phyloP scores from a whole-genome alignment of 2,797 vertebrate genomes.

The Chrosomus eos region DNA sequence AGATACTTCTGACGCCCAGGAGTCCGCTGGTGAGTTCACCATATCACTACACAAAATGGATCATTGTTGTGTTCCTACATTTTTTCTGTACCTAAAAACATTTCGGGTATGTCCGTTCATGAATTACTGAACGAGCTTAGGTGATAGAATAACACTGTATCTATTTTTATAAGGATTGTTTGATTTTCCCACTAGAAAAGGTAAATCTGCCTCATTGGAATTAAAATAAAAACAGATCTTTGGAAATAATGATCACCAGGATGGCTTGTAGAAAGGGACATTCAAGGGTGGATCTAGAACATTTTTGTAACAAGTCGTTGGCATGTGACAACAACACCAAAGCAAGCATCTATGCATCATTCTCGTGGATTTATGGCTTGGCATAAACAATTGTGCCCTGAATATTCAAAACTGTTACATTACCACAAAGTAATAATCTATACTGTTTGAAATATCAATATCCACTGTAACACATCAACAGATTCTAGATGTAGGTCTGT shows the following conservation, averaged over 20 bases:
- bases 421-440: neutral
- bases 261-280: neutral
- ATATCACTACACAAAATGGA: neutral
- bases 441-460: neutral
- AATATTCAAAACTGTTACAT: neutral
- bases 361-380: neutral
- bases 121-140: neutral
- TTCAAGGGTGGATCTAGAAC: neutral
- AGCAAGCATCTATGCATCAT: neutral
- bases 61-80: neutral
- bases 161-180: neutral
- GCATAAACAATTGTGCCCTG: neutral
- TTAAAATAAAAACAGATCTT: neutral
- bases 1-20: constrained; percentile 78
- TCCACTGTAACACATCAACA: neutral
- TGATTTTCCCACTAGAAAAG: neutral
- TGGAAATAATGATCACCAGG: neutral
- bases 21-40: constrained; percentile 74
- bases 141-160: neutral
- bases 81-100: neutral
- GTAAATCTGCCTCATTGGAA: neutral
- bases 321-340: neutral
- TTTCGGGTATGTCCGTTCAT: neutral
- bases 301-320: neutral
- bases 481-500: neutral